Percentiles rank a stretch among this genome's conserved stretches.
phyloP scores from a whole-genome alignment of 2,888 invertebrate genomes.

The Synergus gifuensis region DNA sequence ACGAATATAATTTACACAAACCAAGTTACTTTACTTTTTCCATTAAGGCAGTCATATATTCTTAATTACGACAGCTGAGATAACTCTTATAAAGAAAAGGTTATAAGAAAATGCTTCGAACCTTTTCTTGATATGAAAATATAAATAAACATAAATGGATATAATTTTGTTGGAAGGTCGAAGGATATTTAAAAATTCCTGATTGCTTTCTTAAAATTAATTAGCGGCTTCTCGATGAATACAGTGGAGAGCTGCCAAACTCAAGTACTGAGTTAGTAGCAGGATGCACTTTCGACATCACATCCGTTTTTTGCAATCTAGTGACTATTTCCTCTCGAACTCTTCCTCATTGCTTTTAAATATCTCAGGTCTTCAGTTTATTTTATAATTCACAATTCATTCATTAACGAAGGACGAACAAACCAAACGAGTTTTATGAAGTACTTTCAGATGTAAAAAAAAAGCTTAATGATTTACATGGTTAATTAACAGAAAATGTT shows the following conservation, averaged over 20 bases:
- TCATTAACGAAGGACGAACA: neutral
- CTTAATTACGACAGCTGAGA: neutral
- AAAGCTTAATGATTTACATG: neutral
- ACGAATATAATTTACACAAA: slow-evolving; percentile 7
- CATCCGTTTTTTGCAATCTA: neutral
- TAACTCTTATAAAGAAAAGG: neutral
- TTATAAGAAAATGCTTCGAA: neutral
- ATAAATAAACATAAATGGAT: neutral
- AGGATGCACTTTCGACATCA: neutral
- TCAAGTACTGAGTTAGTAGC: neutral
- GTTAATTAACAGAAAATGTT: neutral
- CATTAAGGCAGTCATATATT: neutral
- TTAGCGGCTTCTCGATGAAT: neutral
- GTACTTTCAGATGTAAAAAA: neutral
- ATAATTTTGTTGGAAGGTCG: neutral
- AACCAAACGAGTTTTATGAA: neutral
- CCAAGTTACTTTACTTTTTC: slow-evolving; percentile 18
- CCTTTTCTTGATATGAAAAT: too few relatives aligned
- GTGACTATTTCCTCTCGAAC: neutral
- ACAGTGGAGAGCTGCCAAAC: neutral
- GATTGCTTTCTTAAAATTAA: neutral
- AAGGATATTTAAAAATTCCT: neutral
- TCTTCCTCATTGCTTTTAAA: neutral
- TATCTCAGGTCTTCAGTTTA: neutral
- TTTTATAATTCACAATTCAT: neutral